A percentile compares a stretch with the other conserved stretches of the same genome.
phyloP scores from a whole-genome alignment of 2,113 vertebrate genomes.

The Dendrocopos noguchii region DNA sequence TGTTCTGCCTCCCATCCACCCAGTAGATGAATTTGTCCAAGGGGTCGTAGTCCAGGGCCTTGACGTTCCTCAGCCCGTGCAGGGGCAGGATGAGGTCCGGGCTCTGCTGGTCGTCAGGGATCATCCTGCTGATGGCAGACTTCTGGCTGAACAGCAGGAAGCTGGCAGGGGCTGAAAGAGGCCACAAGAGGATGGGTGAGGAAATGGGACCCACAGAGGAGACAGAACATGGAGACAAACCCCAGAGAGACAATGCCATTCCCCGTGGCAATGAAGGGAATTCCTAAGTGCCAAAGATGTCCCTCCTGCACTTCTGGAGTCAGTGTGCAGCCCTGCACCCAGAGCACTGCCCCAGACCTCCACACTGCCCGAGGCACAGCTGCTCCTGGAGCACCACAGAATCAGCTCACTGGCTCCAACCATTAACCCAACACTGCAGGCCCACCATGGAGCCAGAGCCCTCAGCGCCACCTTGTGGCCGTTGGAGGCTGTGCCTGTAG shows the following conservation, averaged over 20 bases:
- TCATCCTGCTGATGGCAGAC: conserved; percentile 92
- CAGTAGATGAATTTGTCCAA: conserved; percentile 90
- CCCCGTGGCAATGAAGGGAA: not conserved
- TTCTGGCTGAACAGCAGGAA: conserved; percentile 96
- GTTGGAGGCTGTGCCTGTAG: too few species aligned
- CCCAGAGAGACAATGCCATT: not conserved
- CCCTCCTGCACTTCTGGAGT: not conserved
- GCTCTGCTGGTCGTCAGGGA: conserved; percentile 90
- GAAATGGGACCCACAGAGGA: not conserved
- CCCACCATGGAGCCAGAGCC: too few species aligned
- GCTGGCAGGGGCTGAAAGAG: conserved; percentile 84
- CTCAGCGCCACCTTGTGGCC: too few species aligned
- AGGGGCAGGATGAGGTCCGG: conserved; percentile 93
- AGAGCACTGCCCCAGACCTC: not conserved
- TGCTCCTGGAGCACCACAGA: too few species aligned
- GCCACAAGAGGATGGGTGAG: not conserved
- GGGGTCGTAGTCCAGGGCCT: conserved; percentile 90
- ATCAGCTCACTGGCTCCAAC: too few species aligned
- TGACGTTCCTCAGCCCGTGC: conserved; percentile 87
- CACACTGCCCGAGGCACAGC: too few species aligned
- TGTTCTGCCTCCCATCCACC: conserved; percentile 93
- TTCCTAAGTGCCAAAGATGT: not conserved
- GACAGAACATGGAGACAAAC: not conserved
- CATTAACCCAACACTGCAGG: too few species aligned
- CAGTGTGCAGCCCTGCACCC: not conserved